A percentile compares a stretch with the other conserved stretches of the same genome.
These are phyloP conservation scores for Bellardia pandia DNA, from an alignment of 2,888 invertebrate species.

Conservation along the genomic window DNA sequence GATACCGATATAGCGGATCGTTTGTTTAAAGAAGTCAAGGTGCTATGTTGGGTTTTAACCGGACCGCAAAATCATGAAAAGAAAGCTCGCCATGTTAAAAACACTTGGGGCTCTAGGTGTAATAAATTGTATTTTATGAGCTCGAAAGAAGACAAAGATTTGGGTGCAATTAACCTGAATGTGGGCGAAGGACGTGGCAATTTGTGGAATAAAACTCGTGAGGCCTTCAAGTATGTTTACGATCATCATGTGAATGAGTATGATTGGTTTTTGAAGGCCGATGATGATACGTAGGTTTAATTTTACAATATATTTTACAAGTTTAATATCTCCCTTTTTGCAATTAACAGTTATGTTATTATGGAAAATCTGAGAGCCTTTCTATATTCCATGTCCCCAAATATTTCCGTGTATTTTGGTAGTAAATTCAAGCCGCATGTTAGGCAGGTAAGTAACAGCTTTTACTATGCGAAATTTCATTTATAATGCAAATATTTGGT, in stretches of 20 bases:
- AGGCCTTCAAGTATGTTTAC: conserved; percentile 94
- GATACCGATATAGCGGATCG: conserved; percentile 86
- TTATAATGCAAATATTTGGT: neutral
- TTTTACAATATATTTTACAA: neutral
- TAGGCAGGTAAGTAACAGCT: conserved; percentile 81
- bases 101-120: conserved; percentile 97
- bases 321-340: neutral
- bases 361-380: conserved; percentile 97
- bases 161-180: conserved; percentile 92
- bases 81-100: conserved; percentile 95
- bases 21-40: conserved; percentile 89
- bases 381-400: conserved; percentile 89
- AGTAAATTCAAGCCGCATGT: conserved; percentile 91
- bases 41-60: conserved; percentile 98
- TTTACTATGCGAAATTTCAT: neutral
- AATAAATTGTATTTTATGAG: conserved; percentile 94
- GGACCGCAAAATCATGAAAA: conserved; percentile 93
- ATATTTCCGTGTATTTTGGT: conserved; percentile 93
- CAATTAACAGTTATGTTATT: conserved; percentile 90
- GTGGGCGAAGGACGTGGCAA: conserved; percentile 93
- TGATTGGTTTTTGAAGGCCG: conserved; percentile 99
- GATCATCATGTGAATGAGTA: conserved; percentile 92
- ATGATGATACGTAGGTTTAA: conserved; percentile 96
- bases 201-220: conserved; percentile 98
- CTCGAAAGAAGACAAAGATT: conserved; percentile 87